A percentile compares a stretch with the other conserved stretches of the same genome.
These are phyloP conservation scores for Xiphophorus maculatus DNA, from an alignment of 2,113 vertebrate species.

Conservation along the genomic window DNA sequence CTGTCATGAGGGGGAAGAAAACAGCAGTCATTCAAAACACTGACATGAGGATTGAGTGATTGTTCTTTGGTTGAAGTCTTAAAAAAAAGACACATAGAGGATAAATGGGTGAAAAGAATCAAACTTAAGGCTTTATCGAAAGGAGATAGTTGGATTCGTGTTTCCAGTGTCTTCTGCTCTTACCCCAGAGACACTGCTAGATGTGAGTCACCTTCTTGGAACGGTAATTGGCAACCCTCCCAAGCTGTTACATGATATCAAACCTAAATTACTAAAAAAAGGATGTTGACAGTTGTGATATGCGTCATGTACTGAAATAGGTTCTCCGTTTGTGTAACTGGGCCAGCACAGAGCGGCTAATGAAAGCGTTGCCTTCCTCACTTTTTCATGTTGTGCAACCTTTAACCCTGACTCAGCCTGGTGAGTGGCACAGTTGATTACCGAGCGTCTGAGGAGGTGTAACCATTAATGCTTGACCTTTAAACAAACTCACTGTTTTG, in stretches of 20 bases:
- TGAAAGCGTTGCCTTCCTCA: constrained; percentile 33
- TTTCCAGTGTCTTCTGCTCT: constrained; percentile 19
- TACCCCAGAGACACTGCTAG: constrained; percentile 35
- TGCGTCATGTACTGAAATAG: constrained; percentile 13
- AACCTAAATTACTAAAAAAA: constrained; percentile 25
- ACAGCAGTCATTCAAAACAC: constrained; percentile 56
- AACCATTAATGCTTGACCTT: constrained; percentile 65
- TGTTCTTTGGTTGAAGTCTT: constrained; percentile 28
- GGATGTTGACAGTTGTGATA: constrained; percentile 29
- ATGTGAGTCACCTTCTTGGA: constrained; percentile 36
- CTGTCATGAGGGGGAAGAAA: constrained; percentile 40
- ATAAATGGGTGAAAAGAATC: constrained; percentile 19
- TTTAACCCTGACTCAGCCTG: constrained; percentile 43
- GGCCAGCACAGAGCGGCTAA: constrained; percentile 20
- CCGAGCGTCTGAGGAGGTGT: constrained; percentile 42
- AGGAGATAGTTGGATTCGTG: constrained; percentile 27
- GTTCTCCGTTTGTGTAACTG: constrained; percentile 23
- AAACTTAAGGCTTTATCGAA: constrained; percentile 14
- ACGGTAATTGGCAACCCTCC: constrained; percentile 55
- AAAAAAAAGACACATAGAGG: constrained; percentile 23
- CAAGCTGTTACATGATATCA: constrained; percentile 28
- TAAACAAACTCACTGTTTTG: constrained; percentile 57
- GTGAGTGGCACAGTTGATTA: constrained; percentile 54
- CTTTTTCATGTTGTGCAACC: constrained; percentile 37
- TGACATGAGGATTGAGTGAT: constrained; percentile 42